phyloP scores from a whole-genome alignment of 2,113 vertebrate species.

The Rhizomys pruinosus region DNA sequence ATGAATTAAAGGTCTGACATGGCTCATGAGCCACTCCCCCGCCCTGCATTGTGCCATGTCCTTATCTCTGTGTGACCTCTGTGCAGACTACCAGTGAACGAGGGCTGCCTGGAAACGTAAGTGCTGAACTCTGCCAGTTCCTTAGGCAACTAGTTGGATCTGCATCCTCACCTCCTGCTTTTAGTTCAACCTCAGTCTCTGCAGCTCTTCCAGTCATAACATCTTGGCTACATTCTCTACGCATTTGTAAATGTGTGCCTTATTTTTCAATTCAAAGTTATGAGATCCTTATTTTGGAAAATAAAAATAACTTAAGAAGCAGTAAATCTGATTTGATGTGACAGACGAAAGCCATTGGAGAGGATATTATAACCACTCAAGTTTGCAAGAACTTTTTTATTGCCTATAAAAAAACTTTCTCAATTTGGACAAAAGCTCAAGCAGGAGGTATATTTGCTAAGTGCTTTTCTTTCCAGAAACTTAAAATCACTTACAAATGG shows the following conservation, averaged over 20 bases:
- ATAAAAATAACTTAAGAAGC: conserved; percentile 71
- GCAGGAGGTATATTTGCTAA: conserved; percentile 56
- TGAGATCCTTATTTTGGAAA: conserved; percentile 71
- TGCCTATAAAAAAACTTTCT: conserved; percentile 66
- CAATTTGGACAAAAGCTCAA: conserved; percentile 68
- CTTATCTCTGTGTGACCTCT: not conserved
- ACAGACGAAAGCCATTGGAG: conserved; percentile 73
- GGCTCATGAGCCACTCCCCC: not conserved
- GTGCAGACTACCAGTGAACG: not conserved
- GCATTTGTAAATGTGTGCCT: conserved; percentile 62
- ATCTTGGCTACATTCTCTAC: conserved; percentile 43
- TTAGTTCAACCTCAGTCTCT: not conserved
- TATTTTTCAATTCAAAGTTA: conserved; percentile 69
- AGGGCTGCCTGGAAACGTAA: not conserved
- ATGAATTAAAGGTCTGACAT: not conserved
- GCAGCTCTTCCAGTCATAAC: not conserved
- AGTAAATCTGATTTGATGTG: conserved; percentile 69
- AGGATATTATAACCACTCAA: conserved; percentile 68
- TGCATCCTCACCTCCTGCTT: not conserved
- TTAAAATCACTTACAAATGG: conserved; percentile 70
- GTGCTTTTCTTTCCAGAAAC: conserved; percentile 50
- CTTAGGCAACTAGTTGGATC: not conserved
- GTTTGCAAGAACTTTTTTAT: conserved; percentile 70
- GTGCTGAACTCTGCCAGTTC: not conserved
- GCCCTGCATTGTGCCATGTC: not conserved